Base-by-base conservation (phyloP, 92 coral and sea anemone species). In the Bergia puertoricense region DNA sequence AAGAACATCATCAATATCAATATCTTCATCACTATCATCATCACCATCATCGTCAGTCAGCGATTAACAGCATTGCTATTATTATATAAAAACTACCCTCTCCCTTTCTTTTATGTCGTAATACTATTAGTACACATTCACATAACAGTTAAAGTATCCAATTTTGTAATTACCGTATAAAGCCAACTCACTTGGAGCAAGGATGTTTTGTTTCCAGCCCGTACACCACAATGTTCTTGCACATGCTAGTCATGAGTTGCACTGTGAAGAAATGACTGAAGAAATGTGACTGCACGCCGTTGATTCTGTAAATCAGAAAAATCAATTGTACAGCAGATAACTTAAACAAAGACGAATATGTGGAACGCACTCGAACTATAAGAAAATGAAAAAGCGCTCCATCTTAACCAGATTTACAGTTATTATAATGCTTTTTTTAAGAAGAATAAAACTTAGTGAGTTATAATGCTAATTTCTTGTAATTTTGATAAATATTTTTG, bases 151-250 rank as follows among this genome's bases (percentile, higher is more conserved):
- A 37, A 42, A 4, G 78, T 74, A 23, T 2, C 7, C 79, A 72
- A 3, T 54, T 54, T 54, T 11, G 59, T 10, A 54, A 18, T 8
- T 51, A 51, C 11, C 10, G 1, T 51, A 51, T 62, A n/a, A 62
- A 16, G 23, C 10, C 23, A 62, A 80, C 85, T 81, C 48, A 81
- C 85, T 4, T 16, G 74, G 73, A 38, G 71, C 85, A 81, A 5
- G 85, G 51, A 48, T 62, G 73, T 40, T 81, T 65, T 38, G 74
- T 81, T 18, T 59, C 85, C 73, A 81, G 85, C 14, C 85, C 85
- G 48, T 81, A 81, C 73, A 81, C 85, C 43, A 62, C 22, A 3
- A 20, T 81, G 18, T 81, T 43, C 50, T 81, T 14, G 74, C 85
- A 81, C 74, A 59, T 4, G 41, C n/a, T 43, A 37, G 37, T 40